Percentiles rank a stretch among this genome's conserved stretches.
Conservation (phyloP, 2,797 vertebrate genomes). For the Cercopithecus mitis region DNA sequence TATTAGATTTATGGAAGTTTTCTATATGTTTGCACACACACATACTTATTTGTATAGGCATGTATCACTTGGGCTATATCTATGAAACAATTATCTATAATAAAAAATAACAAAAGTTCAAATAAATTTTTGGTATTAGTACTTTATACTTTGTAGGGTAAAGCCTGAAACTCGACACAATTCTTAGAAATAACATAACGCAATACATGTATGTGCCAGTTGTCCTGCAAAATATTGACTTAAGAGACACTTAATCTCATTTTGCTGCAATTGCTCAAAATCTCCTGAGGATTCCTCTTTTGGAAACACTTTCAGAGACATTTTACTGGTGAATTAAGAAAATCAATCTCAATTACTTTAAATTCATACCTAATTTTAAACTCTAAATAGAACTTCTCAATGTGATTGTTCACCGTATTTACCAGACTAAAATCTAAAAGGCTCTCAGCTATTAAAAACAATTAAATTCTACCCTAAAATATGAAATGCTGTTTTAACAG, state of each 20-base stretch:
- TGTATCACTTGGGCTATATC: background rate
- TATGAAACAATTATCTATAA: background rate
- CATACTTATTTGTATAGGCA: background rate
- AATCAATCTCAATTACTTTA: conserved; percentile 64
- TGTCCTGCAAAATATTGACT: background rate
- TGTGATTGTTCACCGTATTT: conserved; percentile 33
- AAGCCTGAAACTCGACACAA: background rate
- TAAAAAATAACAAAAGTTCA: background rate
- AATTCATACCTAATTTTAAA: conserved; percentile 63
- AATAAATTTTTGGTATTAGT: background rate
- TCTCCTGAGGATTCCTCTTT: background rate
- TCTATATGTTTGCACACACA: background rate
- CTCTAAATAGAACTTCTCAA: conserved; percentile 42
- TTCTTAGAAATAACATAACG: background rate
- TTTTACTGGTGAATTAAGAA: conserved; percentile 59
- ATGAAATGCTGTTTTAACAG: background rate
- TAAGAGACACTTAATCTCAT: background rate
- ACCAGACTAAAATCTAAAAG: background rate
- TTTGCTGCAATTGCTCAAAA: background rate
- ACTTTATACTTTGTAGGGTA: background rate
- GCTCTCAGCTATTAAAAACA: background rate
- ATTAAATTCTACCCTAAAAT: background rate
- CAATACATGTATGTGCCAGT: background rate
- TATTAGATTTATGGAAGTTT: background rate
- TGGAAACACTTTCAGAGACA: conserved; percentile 30